phyloP scores from a whole-genome alignment of 1,140 invertebrate species.

The Diachasma alloeum region DNA sequence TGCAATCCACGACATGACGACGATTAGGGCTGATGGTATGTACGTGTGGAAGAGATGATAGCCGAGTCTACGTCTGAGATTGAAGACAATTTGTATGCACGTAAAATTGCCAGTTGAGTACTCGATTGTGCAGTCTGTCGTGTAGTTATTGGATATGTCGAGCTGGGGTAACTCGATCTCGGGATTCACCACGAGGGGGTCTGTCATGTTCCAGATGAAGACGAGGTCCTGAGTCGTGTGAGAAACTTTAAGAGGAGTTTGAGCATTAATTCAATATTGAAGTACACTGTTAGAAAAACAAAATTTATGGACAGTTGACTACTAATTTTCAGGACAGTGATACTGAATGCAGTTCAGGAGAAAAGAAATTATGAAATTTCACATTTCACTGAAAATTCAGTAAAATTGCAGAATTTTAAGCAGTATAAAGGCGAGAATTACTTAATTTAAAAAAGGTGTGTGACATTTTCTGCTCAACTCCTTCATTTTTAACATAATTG shows the following conservation, averaged over 20 bases:
- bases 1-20: conserved; percentile 93
- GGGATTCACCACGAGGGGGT: conserved; percentile 85
- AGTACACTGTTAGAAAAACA: too few species aligned
- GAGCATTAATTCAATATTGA: too few species aligned
- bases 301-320: too few species aligned
- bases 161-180: conserved; percentile 88
- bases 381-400: too few species aligned
- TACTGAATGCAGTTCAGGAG: too few species aligned
- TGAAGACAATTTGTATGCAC: conserved; percentile 86
- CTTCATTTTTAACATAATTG: too few species aligned
- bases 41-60: conserved; percentile 93
- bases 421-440: too few species aligned
- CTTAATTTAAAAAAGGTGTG: too few species aligned
- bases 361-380: too few species aligned
- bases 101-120: conserved; percentile 92
- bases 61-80: conserved; percentile 80
- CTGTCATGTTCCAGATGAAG: conserved; percentile 89
- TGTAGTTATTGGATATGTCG: conserved; percentile 87
- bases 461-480: too few species aligned
- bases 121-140: conserved; percentile 86
- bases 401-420: too few species aligned
- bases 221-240: conserved; percentile 85
- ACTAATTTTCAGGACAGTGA: too few species aligned
- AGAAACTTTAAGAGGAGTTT: conserved; percentile 69
- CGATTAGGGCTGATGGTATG: conserved; percentile 88